Conservation (phyloP, 2,113 vertebrate genomes). For the Rhea americana region DNA sequence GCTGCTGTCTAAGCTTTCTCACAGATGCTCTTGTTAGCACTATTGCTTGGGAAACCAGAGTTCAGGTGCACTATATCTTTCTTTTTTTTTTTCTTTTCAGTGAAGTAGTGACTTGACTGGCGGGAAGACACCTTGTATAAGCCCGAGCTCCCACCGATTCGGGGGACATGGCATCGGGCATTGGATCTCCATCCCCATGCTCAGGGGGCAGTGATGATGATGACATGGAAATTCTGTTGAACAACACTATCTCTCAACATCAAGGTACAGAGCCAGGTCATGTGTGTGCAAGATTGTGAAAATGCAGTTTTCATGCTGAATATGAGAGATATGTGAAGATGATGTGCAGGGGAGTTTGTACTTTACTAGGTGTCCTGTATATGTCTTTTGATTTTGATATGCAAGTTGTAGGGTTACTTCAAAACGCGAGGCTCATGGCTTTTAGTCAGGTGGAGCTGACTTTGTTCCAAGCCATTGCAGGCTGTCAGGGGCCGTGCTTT, state of each 20-base stretch:
- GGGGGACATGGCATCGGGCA: conserved; percentile 80
- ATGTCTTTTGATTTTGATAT: neutral
- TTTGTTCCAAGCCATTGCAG: neutral
- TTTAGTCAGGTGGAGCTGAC: conserved; percentile 18
- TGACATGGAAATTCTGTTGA: conserved; percentile 80
- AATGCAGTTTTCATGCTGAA: neutral
- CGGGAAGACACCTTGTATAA: conserved; percentile 15
- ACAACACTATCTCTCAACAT: conserved; percentile 76
- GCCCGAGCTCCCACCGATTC: neutral
- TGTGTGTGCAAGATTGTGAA: neutral
- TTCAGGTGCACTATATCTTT: conserved; percentile 12
- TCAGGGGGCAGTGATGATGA: conserved; percentile 81
- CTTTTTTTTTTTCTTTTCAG: neutral
- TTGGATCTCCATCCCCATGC: conserved; percentile 79
- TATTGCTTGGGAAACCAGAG: neutral
- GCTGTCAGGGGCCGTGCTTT: neutral
- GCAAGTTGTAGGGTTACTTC: neutral
- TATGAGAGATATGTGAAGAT: neutral
- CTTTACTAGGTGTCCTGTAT: rapidly evolving
- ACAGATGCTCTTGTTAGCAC: neutral
- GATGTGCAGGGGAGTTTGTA: neutral
- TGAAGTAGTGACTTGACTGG: conserved; percentile 10
- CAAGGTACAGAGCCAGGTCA: conserved; percentile 50
- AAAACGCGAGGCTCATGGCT: rapidly evolving
- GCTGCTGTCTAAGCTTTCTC: conserved; percentile 5